Percentiles rank a stretch among this genome's conserved stretches.
Evolutionary conservation across 1,140 invertebrate species (phyloP).

Genomic region (Apis cerana): DNA sequence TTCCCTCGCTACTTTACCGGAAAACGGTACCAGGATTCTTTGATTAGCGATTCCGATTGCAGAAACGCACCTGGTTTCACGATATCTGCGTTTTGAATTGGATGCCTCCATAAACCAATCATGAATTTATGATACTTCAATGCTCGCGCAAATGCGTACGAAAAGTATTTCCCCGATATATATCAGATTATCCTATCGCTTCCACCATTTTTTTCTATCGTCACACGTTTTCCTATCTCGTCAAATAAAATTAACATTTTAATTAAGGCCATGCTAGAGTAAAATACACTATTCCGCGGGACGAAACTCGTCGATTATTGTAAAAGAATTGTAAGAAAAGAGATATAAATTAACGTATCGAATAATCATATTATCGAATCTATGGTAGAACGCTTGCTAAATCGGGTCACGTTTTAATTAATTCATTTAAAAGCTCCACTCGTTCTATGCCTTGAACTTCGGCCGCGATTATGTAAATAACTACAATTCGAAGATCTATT

Average conservation of each 20-base stretch:
- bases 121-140: conserved; percentile 51
- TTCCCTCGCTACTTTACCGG: not conserved
- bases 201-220: not conserved
- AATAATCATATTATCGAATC: conserved; percentile 35
- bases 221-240: not conserved
- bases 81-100: conserved; percentile 26
- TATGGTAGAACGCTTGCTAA: not conserved
- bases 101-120: conserved; percentile 28
- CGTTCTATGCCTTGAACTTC: conserved; percentile 35
- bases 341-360: not conserved
- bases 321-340: not conserved
- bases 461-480: not conserved
- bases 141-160: not conserved
- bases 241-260: conserved; percentile 65
- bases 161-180: conserved; percentile 26
- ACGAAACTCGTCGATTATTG: conserved; percentile 40
- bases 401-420: not conserved
- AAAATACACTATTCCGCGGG: not conserved
- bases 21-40: conserved; percentile 30
- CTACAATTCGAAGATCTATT: not conserved
- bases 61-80: not conserved
- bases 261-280: conserved; percentile 53
- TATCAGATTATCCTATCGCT: conserved; percentile 7
- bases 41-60: conserved; percentile 56
- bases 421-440: not conserved